A percentile compares a stretch with the other conserved stretches of the same genome.
Conservation (phyloP, 1,140 invertebrate genomes). For the Heliconius melpomene region DNA sequence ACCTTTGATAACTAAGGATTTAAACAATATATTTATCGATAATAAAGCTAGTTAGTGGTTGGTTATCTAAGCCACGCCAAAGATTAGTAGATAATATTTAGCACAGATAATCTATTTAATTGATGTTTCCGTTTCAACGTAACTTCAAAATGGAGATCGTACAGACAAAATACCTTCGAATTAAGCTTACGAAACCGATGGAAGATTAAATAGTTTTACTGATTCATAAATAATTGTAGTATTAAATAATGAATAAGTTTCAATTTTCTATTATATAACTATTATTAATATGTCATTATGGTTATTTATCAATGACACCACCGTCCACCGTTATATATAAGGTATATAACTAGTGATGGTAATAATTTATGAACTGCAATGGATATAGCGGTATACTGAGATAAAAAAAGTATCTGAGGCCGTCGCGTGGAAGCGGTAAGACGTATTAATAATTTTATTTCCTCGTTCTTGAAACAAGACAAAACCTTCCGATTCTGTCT, state of each 20-base stretch:
- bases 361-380: no score
- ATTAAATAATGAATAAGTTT: not conserved
- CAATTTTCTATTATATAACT: conserved; percentile 7
- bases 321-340: not conserved
- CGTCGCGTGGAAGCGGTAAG: no score
- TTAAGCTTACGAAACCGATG: not conserved
- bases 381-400: no score
- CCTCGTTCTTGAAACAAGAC: no score
- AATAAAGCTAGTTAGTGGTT: not conserved
- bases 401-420: no score
- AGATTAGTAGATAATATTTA: not conserved
- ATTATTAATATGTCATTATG: not conserved
- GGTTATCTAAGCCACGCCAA: not conserved
- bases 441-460: no score
- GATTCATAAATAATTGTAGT: conserved; percentile 5
- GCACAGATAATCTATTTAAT: not conserved
- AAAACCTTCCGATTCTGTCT: no score
- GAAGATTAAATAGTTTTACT: conserved; percentile 1
- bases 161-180: not conserved
- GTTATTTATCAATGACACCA: not conserved
- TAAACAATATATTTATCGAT: not conserved
- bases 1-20: not conserved
- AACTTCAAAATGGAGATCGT: not conserved
- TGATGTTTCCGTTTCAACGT: conserved; percentile 4
- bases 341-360: not conserved